phyloP scores from a whole-genome alignment of 1,140 invertebrate species.

The Penaeus japonicus region DNA sequence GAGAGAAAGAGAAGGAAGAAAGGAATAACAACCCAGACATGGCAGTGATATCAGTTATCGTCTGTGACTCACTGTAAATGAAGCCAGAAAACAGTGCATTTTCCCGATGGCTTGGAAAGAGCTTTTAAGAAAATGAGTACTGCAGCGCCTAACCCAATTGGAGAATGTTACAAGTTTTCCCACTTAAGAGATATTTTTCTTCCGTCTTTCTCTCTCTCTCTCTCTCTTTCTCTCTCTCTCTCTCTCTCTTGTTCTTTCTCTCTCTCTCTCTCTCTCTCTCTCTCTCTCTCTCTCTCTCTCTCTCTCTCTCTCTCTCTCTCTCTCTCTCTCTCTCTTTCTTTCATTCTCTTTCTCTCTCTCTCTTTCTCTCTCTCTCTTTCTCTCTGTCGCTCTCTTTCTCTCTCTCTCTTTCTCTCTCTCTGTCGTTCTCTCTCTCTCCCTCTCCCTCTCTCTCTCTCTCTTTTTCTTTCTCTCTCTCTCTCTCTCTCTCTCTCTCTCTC shows the following conservation, averaged over 20 bases:
- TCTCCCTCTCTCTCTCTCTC: no score
- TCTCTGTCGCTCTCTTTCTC: no score
- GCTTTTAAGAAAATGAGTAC: not conserved
- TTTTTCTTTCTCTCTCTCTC: no score
- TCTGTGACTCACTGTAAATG: not conserved
- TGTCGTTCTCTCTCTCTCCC: no score
- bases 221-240: not conserved
- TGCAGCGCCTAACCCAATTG: not conserved
- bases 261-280: not conserved
- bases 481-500: no score
- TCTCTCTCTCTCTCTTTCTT: not conserved
- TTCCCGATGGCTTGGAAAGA: no score
- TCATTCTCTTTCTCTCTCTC: not conserved
- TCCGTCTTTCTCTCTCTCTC: not conserved
- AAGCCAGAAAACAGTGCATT: not conserved
- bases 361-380: no score
- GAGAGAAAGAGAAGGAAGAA: not conserved
- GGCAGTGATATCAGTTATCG: not conserved
- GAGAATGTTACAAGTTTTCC: not conserved
- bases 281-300: not conserved
- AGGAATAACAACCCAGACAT: not conserved
- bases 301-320: not conserved
- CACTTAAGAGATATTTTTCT: not conserved
- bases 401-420: no score
- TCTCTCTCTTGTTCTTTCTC: not conserved